Evolutionary conservation across 2,888 invertebrate species (phyloP), one percentile per base, ranked within the genome.

Genomic region (Coremacera marginata): DNA sequence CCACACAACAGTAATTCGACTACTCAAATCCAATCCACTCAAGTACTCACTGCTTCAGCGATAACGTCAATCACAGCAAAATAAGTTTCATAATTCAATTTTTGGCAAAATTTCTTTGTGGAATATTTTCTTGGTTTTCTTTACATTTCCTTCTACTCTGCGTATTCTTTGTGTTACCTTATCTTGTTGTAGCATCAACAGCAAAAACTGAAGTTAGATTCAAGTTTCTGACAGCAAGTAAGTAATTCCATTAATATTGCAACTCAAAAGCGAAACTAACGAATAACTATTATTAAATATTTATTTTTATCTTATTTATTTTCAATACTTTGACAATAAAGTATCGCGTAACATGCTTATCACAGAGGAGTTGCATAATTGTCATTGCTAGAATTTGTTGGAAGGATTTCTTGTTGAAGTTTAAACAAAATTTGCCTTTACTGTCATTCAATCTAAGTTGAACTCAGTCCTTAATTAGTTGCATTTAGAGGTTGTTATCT

Each of bases 11-110:
- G n/a, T n/a, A 63, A 34, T 31, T 63, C 14, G 34, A 63, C 34
- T 34, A 31, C 14, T 44, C 44, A 44, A 44, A 44, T 44, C 14
- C 44, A 44, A 44, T 14, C 44, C 14, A 44, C 44, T 44, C 44
- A 44, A 44, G 44, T 44, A 44, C 44, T 34, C 14, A 7, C 27
- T 34, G 34, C 27, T 49, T 22, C 55, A 70, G 19, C 55, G 70
- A 70, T 70, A 70, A 70, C 52, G 70, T 70, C 70, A 70, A 70
- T 70, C 70, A 70, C 27, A 52, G 19, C 34, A n/a, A 70, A 52
- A 55, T 31, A 70, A 70, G 27, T 70, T 70, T 52, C 70, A 27
- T 70, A 70, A 70, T 55, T 55, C 70, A 70, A 70, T 70, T 70
- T 27, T 44, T 55, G 31, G 52, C 25, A 65, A 8, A 11, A 52